Evolutionary conservation across 1,140 invertebrate genomes (phyloP), one percentile per base, ranked within the genome.

Genomic region (Neodiprion pinetum): DNA sequence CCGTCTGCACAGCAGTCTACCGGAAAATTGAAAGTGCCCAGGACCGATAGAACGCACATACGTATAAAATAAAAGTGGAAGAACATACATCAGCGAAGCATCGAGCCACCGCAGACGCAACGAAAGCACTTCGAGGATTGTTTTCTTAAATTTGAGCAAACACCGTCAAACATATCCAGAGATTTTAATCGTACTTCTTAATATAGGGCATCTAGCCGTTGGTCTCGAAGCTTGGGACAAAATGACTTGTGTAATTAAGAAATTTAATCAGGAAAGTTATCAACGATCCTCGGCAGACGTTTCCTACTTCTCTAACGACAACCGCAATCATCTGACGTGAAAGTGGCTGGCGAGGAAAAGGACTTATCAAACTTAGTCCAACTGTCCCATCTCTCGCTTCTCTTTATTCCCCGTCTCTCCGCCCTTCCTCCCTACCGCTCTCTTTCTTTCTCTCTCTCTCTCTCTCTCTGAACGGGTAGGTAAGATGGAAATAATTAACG

Each of bases 231-330:
- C 28, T 2, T 40, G 28, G 28, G 28, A 40, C 28, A 40, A 40
- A 40, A 40, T 40, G 28, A 78, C 73, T 71, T 73, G 53, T 74
- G 77, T 80, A 80, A 83, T 81, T 80, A 82, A 78, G 78, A 77
- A 80, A 82, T 83, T 84, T 83, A 83, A 84, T 84, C 81, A 78
- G 75, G 53, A 70, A 80, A 82, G 78, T 82, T 82, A 81, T 84
- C 82, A 78, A 77, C 72, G 65, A 48, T 72, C 72, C 76, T 61
- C 53, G 53, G 53, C 53, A 61, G 53, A 61, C n/a, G 53, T 61
- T 61, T 40, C 28, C 28, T 40, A 40, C 28, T 40, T 40, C 28
- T 40, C 28, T 40, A 40, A 40, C 53, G 53, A 12, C 11, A 61
- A 61, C 53, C 53, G 14, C 53, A 61, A 61, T 61, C 53, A 9